A percentile compares a stretch with the other conserved stretches of the same genome.
These are phyloP conservation scores for Drosophila pandora DNA, from an alignment of 1,140 invertebrate species.

Conservation along the genomic window DNA sequence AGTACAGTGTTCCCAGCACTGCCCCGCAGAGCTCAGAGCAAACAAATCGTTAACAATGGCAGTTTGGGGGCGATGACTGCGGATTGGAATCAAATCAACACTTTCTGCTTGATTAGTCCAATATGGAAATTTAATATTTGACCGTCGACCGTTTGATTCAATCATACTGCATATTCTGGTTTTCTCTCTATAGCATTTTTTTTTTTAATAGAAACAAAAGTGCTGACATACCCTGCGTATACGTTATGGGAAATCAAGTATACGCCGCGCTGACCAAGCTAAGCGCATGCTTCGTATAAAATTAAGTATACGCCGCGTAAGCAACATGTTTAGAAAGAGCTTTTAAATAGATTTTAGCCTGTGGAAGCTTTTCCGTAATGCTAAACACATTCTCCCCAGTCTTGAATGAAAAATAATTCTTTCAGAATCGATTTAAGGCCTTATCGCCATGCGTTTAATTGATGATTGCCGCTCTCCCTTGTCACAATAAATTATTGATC, in stretches of 20 bases:
- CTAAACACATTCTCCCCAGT: too few species aligned
- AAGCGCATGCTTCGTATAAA: too few species aligned
- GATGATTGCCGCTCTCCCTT: slow-evolving; percentile 18
- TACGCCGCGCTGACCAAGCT: neutral
- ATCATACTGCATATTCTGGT: neutral
- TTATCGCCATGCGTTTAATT: slow-evolving; percentile 24
- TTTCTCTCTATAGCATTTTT: too few species aligned
- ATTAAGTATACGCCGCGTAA: too few species aligned
- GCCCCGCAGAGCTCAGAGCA: slow-evolving; percentile 27
- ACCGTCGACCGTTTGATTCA: slow-evolving; percentile 29
- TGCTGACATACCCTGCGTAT: slow-evolving; percentile 9
- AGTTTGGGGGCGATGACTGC: slow-evolving; percentile 27
- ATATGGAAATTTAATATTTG: slow-evolving; percentile 54
- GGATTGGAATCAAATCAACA: slow-evolving; percentile 66
- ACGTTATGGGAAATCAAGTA: slow-evolving; percentile 9
- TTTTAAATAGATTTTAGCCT: too few species aligned
- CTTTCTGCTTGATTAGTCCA: slow-evolving; percentile 58
- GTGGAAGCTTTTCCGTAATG: too few species aligned
- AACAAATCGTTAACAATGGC: slow-evolving; percentile 75
- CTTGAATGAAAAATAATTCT: too few species aligned
- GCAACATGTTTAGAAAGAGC: too few species aligned
- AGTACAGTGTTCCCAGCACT: slow-evolving; percentile 31
- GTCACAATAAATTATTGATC: slow-evolving; percentile 20
- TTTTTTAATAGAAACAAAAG: too few species aligned
- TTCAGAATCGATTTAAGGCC: neutral